Evolutionary conservation across 1,140 invertebrate species (phyloP), one percentile per base, ranked within the genome.

Genomic region (Drosophila parvula): DNA sequence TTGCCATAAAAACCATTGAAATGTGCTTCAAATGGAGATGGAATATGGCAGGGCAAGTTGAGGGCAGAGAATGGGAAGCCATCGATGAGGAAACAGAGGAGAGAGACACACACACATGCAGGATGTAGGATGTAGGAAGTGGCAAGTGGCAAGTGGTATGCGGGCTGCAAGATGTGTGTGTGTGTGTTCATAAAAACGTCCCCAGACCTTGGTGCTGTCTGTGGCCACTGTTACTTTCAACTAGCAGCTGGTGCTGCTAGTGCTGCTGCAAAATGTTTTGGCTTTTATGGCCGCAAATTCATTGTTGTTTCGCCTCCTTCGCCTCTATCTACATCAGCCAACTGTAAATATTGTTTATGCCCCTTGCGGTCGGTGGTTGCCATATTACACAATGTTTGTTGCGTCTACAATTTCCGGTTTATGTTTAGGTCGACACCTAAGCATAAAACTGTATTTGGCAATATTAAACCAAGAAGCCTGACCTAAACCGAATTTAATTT

Each of bases 1-100:
- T 71, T 88, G 80, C 83, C 77, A 89, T 88, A 88, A 88, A 88
- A 88, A 80, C 83, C 83, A 86, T 83, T 86, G 83, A 83, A 83
- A 88, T 86, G 83, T 86, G 84, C 79, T 83, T 83, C 83, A 79
- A 83, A 76, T 88, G 76, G 56, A 79, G 62, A 85, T 78, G 57
- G 60, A 86, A 86, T 69, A 68, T 70, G 57, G 48, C 63, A 50
- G 40, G 63, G n/a, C n/a, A n/a, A n/a, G n/a, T n/a, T n/a, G n/a
- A n/a, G n/a, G n/a, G 18, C 34, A 38, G 8, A 9, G 51, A 9
- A 10, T 22, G 41, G 9, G 41, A 41, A 53, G 48, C 73, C 56
- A 50, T 59, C 44, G 36, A 73, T 41, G 44, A 10, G 65, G 51
- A 48, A 47, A 30, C 28, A 27, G 11, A 34, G 38, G 12, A 47